phyloP scores from a whole-genome alignment of 2,888 invertebrate genomes.

The Merodon equestris region DNA sequence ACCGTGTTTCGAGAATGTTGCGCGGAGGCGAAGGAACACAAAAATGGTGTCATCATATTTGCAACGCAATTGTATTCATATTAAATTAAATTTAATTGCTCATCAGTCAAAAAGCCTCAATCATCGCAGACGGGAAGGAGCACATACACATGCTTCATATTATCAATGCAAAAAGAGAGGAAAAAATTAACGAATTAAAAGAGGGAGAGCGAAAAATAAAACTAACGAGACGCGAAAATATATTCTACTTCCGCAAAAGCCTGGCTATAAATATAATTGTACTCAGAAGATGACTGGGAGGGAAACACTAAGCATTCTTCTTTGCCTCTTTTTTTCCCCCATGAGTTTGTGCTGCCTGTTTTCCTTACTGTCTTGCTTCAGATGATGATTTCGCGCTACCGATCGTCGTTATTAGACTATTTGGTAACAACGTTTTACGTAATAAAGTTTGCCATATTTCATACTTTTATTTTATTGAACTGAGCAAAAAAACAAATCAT shows the following conservation, averaged over 20 bases:
- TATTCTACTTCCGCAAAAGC: slow-evolving; percentile 57
- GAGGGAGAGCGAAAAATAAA: slow-evolving; percentile 4
- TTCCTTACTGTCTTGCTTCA: too few species aligned
- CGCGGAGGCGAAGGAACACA: background rate
- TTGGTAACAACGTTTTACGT: slow-evolving; percentile 40
- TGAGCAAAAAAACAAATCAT: background rate
- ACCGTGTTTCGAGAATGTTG: background rate
- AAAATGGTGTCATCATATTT: background rate
- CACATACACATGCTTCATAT: background rate
- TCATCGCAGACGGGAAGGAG: background rate
- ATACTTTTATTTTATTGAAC: too few species aligned
- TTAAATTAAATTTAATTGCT: slow-evolving; percentile 28
- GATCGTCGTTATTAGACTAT: too few species aligned
- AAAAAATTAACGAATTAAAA: slow-evolving; percentile 11
- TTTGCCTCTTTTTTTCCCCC: background rate
- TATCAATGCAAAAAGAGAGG: background rate
- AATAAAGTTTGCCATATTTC: slow-evolving; percentile 5
- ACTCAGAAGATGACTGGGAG: slow-evolving; percentile 14
- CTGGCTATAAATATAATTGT: slow-evolving; percentile 42
- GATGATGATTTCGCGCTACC: too few species aligned
- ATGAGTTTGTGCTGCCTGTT: slow-evolving; percentile 39
- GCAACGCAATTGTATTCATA: slow-evolving; percentile 10
- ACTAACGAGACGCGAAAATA: slow-evolving; percentile 31
- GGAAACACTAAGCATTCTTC: slow-evolving; percentile 7
- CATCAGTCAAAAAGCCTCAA: slow-evolving; percentile 42